Conservation (phyloP, 2,113 vertebrate genomes). For the Maccullochella peelii region DNA sequence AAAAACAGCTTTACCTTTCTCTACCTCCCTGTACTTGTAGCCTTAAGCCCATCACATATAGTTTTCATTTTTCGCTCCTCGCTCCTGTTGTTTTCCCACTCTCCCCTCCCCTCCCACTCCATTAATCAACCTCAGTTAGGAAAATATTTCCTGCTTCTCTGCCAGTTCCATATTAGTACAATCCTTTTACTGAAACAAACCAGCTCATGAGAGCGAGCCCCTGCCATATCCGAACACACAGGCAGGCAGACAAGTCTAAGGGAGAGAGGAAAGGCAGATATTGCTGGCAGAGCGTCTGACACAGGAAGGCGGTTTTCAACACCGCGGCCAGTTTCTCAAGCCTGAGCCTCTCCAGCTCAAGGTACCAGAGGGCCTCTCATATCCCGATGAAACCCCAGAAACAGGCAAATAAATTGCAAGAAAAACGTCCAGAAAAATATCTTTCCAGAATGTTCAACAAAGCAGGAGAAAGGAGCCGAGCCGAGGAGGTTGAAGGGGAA, state of each 20-base stretch:
- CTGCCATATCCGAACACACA: conserved; percentile 52
- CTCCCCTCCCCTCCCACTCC: conserved; percentile 23
- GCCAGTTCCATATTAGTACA: conserved; percentile 82
- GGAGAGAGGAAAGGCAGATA: conserved; percentile 60
- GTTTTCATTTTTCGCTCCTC: conserved; percentile 18
- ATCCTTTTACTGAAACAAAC: conserved; percentile 67
- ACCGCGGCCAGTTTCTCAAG: conserved; percentile 60
- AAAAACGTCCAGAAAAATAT: conserved; percentile 10
- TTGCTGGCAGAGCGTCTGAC: conserved; percentile 63
- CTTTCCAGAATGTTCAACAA: conserved; percentile 35
- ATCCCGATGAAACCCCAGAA: conserved; percentile 47
- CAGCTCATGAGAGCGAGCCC: conserved; percentile 57
- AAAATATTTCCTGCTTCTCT: conserved; percentile 78
- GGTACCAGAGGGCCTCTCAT: conserved; percentile 39
- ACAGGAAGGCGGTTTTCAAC: conserved; percentile 75
- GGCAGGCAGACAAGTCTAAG: conserved; percentile 42
- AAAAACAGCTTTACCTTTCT: neutral
- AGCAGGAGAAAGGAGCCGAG: neutral
- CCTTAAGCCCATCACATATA: conserved; percentile 11
- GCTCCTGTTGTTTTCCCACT: conserved; percentile 19
- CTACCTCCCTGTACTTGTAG: neutral
- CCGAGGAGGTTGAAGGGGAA: neutral
- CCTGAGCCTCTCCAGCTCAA: conserved; percentile 38
- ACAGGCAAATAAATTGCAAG: conserved; percentile 34
- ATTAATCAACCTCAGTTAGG: conserved; percentile 70